Evolutionary conservation across 1,140 invertebrate genomes (phyloP).

Genomic region (Dolichoris vasculosae): DNA sequence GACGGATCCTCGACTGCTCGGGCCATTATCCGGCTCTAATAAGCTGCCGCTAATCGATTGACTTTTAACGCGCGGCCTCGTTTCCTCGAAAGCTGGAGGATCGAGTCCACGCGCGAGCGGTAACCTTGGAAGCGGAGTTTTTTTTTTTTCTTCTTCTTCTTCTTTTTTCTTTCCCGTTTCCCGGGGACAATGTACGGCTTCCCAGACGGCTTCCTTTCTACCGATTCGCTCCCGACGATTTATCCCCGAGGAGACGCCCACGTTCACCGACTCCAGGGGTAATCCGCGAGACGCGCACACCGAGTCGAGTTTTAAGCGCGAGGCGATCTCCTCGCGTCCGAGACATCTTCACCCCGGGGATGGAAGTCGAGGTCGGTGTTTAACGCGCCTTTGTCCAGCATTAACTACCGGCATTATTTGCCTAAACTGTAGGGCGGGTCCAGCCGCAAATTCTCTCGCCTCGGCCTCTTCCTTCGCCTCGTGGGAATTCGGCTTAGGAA

Average conservation of each 20-base stretch:
- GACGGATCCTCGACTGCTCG: background rate
- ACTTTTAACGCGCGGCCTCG: slow-evolving; percentile 56
- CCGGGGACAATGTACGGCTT: too few species aligned
- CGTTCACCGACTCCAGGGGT: background rate
- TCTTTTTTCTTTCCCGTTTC: too few species aligned
- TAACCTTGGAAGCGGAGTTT: too few species aligned
- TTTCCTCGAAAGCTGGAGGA: too few species aligned
- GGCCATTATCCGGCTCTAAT: slow-evolving; percentile 63
- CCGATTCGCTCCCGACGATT: background rate
- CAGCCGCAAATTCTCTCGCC: background rate
- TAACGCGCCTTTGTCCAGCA: slow-evolving; percentile 53
- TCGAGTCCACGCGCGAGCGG: too few species aligned
- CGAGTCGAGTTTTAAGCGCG: too few species aligned
- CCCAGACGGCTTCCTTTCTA: too few species aligned
- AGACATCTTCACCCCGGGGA: background rate
- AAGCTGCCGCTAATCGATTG: slow-evolving; percentile 66
- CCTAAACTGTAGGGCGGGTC: slow-evolving; percentile 61
- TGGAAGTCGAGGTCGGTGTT: slow-evolving; percentile 35
- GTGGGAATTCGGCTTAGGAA: slow-evolving; percentile 51
- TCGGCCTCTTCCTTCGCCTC: background rate
- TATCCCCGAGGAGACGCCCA: background rate
- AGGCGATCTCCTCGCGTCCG: background rate
- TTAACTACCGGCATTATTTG: slow-evolving; percentile 61
- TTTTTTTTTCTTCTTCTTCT: too few species aligned
- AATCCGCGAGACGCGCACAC: slow-evolving; percentile 12